Base-by-base conservation (phyloP, 2,113 vertebrate species). In the Centropus bengalensis region DNA sequence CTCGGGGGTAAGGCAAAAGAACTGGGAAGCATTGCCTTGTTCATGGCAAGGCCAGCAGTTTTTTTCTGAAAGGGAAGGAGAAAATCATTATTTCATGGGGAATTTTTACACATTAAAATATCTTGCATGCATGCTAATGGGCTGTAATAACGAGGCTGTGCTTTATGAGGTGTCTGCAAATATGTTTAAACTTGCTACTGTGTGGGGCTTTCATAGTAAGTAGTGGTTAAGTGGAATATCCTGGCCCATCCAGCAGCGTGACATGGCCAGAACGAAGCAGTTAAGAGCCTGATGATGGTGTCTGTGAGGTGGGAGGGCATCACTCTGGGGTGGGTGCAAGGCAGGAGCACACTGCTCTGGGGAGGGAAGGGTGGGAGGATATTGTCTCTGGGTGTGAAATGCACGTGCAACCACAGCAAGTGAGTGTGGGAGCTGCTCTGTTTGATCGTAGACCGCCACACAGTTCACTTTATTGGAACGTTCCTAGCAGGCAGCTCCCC, bases 21-120 rank as follows among this genome's bases (percentile, higher is more conserved):
- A 21, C 59, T 70, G 32, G 28, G 17, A 78, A 90, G 19, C 1
- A 1, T 40, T 21, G 22, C 49, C 79, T 58, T 10, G 21, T 55
- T 89, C 40, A 8, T 70, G 64, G 67, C 73, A 27, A 86, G 85
- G 52, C 26, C 30, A 51, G 42, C 40, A 80, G 26, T 5, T 51
- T 91, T 44, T 23, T 49, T 44, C 16, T 86, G 67, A 12, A 55
- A 76, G 45, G 33, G 19, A 42, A 78, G 86, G 89, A 86, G 93
- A 94, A 96, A 96, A 96, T 91, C 1, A 2, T 40, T 86, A 78
- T 93, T 95, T 96, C 85, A 96, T 45, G 91, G 94, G 79, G 68
- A 36, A 51, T 93, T 94, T 82, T 94, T 86, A 42, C 91, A 88
- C 93, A 82, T 96, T 96, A 94, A 95, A 94, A 94, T 91, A 17